phyloP scores from a whole-genome alignment of 2,888 invertebrate species.

The Muscina levida region DNA sequence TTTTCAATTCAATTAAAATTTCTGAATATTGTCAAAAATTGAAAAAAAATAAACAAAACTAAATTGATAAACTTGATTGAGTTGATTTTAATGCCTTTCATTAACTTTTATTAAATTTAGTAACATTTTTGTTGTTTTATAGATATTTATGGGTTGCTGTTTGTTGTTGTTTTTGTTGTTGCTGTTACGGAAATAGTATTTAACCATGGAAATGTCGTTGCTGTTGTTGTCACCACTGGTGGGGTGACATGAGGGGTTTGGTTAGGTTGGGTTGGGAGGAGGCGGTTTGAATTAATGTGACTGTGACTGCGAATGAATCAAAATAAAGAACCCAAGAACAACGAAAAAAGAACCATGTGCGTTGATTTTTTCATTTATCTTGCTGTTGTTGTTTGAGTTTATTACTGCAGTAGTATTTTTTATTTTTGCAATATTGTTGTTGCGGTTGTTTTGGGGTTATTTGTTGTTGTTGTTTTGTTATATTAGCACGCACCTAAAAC shows the following conservation, averaged over 20 bases:
- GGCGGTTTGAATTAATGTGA: conserved; percentile 25
- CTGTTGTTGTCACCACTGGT: not conserved
- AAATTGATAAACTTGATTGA: conserved; percentile 56
- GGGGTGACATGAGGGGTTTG: not conserved
- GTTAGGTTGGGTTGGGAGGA: not conserved
- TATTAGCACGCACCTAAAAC: conserved; percentile 51
- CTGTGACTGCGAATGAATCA: conserved; percentile 24
- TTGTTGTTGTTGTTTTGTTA: conserved; percentile 32
- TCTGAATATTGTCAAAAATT: conserved; percentile 29
- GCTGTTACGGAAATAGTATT: not conserved
- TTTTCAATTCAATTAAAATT: conserved; percentile 48
- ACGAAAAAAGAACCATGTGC: conserved; percentile 48
- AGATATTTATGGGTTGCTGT: not conserved
- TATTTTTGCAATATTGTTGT: conserved; percentile 43
- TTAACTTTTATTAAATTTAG: conserved; percentile 49
- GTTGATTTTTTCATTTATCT: conserved; percentile 30
- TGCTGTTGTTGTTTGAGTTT: conserved; percentile 24
- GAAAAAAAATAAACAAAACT: conserved; percentile 25
- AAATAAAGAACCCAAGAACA: conserved; percentile 13
- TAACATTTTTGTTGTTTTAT: conserved; percentile 10
- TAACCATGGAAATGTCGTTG: not conserved
- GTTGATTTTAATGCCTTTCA: conserved; percentile 65
- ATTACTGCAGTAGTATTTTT: conserved; percentile 28
- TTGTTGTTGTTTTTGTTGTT: not conserved
- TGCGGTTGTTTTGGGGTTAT: not conserved